Conservation (phyloP, 2,113 vertebrate genomes). For the Petaurus breviceps region DNA sequence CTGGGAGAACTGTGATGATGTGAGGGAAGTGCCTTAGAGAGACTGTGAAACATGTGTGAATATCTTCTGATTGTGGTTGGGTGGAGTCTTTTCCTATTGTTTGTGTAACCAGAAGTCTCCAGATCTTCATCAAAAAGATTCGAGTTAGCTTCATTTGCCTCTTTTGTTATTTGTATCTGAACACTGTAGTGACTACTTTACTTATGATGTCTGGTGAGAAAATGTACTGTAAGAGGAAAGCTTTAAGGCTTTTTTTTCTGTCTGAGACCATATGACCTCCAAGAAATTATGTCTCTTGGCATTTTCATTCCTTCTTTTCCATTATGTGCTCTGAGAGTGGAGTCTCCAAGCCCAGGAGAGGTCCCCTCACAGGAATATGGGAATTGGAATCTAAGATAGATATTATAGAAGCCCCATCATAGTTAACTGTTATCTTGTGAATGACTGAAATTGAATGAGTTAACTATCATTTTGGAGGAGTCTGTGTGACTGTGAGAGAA, state of each 20-base stretch:
- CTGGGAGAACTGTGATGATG: neutral
- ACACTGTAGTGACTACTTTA: neutral
- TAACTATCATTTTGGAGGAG: neutral
- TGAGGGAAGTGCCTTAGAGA: neutral
- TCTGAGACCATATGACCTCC: too few species aligned
- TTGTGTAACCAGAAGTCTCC: neutral
- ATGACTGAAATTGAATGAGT: neutral
- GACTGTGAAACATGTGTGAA: neutral
- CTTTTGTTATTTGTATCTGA: neutral
- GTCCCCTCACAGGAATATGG: too few species aligned
- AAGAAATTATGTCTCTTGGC: too few species aligned
- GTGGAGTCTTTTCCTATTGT: neutral
- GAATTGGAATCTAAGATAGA: too few species aligned
- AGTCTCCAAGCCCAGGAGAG: too few species aligned
- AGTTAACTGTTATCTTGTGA: neutral
- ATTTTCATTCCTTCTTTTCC: too few species aligned
- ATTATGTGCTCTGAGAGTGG: too few species aligned
- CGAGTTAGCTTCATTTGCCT: neutral
- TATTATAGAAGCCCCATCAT: too few species aligned
- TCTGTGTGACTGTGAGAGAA: neutral
- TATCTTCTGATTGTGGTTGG: neutral
- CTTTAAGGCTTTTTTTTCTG: too few species aligned
- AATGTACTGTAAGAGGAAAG: too few species aligned
- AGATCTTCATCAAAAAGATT: neutral
- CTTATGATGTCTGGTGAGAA: too few species aligned